phyloP scores from a whole-genome alignment of 2,888 invertebrate genomes.

The Oeneis ivallda region DNA sequence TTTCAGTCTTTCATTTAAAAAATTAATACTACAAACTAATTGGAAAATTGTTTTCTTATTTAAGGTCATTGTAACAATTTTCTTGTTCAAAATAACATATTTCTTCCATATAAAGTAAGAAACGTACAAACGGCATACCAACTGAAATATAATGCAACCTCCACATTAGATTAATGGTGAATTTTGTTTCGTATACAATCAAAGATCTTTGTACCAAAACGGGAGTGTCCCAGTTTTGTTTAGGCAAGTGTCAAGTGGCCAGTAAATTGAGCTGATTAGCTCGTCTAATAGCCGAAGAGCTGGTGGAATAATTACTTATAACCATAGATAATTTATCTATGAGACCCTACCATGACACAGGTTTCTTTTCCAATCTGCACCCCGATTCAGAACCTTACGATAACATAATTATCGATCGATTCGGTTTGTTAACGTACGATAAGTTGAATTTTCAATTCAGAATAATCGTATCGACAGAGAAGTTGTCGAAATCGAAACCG shows the following conservation, averaged over 20 bases:
- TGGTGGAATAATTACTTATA: background rate
- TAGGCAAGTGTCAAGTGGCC: slow-evolving; percentile 38
- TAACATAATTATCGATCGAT: too few relatives aligned
- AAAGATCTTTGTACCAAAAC: slow-evolving; percentile 35
- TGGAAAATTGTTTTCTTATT: background rate
- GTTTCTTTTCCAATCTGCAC: too few relatives aligned
- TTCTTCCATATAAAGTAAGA: slow-evolving; percentile 4
- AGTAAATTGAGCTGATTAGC: slow-evolving; percentile 30
- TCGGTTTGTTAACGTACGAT: too few relatives aligned
- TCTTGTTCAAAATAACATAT: background rate
- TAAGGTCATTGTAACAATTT: background rate
- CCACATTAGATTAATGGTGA: slow-evolving; percentile 7
- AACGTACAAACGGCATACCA: slow-evolving; percentile 4
- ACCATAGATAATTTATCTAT: too few relatives aligned
- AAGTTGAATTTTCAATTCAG: too few relatives aligned
- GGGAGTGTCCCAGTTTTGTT: slow-evolving; percentile 43
- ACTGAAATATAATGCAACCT: slow-evolving; percentile 1
- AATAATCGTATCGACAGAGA: too few relatives aligned
- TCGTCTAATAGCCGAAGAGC: slow-evolving; percentile 10
- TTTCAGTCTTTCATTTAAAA: too few relatives aligned
- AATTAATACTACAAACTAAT: too few relatives aligned
- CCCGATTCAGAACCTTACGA: too few relatives aligned
- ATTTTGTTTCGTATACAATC: slow-evolving; percentile 35
- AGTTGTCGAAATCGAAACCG: too few relatives aligned
- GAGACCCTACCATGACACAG: too few relatives aligned